Evolutionary conservation across 2,888 invertebrate species (phyloP), one percentile per base, ranked within the genome.

Genomic region (Unio delphinus): DNA sequence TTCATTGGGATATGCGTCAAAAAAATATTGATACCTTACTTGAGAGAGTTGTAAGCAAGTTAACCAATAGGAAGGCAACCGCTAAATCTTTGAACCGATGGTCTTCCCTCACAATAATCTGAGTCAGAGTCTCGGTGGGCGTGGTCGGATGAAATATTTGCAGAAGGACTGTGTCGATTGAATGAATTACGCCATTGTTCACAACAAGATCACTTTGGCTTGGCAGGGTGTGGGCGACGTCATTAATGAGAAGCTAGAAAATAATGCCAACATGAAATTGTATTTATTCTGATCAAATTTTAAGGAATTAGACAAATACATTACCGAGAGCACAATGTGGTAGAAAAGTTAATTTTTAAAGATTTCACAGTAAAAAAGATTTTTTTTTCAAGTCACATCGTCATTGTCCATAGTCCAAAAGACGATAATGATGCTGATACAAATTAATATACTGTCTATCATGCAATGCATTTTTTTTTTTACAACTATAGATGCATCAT

Each of bases 111-210:
- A 28, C 30, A 11, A 20, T 23, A 62, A 54, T n/a, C 45, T 61
- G 7, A n/a, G 58, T 58, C 58, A 26, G 7, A 5, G 68, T 55
- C 15, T 59, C 28, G 28, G 55, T 11, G 5, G 59, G 57, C 11
- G 68, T 11, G 5, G 59, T 57, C 11, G 68, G 63, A 8, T 65
- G n/a, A 17, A 34, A 45, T 1, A 74, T 68, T 28, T 79, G 80
- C 1, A 80, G 26, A 6, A 82, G 72, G 4, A 82, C 72, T 55
- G 63, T 61, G 61, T 76, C 72, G 15, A 82, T 76, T 54, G 70
- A 69, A 61, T 82, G 82, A 15, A 82, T 68, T 18, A 82, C 76
- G n/a, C 82, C 82, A 65, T 82, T 82, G 55, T 69, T 76, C 4
- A 78, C 70, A 17, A 78, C 63, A 18, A 78, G 67, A 68, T 82